Percentiles rank a stretch among this genome's conserved stretches.
Evolutionary conservation across 2,797 vertebrate genomes (phyloP).

Genomic region (Spatula versicolor): DNA sequence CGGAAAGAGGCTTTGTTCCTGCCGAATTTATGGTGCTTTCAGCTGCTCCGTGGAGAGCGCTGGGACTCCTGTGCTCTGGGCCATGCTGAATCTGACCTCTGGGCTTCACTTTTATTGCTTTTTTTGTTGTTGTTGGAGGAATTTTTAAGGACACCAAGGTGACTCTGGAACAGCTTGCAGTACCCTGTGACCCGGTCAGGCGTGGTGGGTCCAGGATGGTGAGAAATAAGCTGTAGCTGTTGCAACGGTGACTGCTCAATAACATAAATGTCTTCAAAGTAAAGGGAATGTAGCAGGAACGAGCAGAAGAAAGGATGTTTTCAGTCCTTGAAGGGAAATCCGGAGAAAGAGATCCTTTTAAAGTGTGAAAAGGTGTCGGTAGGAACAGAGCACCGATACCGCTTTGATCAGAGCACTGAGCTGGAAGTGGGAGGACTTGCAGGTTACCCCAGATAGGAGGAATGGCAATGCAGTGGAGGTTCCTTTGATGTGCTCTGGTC

Average conservation of each 20-base stretch:
- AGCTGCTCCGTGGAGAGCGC: not conserved
- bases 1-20: not conserved
- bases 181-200: not conserved
- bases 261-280: not conserved
- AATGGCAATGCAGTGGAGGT: not conserved
- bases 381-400: not conserved
- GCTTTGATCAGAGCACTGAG: constrained; percentile 14
- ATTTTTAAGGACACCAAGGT: not conserved
- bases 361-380: constrained; percentile 9
- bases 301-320: constrained; percentile 20
- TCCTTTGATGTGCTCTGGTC: not conserved
- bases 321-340: not conserved
- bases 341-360: not conserved
- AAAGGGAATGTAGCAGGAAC: not conserved
- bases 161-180: not conserved
- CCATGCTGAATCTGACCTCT: not conserved
- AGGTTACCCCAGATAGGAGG: not conserved
- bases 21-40: not conserved
- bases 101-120: not conserved
- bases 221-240: not conserved
- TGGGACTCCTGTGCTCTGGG: not conserved
- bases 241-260: not conserved
- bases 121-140: not conserved
- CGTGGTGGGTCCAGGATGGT: not conserved
- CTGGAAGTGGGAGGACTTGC: not conserved